Evolutionary conservation across 2,888 invertebrate genomes (phyloP), one percentile per base, ranked within the genome.

Genomic region (Magallana nippona): DNA sequence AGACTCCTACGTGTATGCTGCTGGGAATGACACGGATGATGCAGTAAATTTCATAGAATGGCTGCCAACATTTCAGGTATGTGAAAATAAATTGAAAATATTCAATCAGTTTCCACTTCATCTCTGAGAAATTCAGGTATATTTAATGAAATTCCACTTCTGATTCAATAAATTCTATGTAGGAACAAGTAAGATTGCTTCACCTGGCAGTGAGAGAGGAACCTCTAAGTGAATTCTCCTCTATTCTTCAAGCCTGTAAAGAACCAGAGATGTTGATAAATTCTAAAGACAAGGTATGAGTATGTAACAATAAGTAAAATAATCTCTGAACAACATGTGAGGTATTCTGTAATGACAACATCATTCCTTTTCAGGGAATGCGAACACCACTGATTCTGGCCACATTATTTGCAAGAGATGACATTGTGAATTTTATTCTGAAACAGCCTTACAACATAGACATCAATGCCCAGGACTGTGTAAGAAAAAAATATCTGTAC

Each of bases 1-100:
- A 44, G 92, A 93, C 86, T 90, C 92, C 0, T 92, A 87, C 84
- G 91, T 93, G 44, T 93, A 91, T 86, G 92, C 93, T 5, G 88
- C 92, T 84, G 93, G 93, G 11, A 93, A 93, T 83, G 89, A 91
- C 19, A 90, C 92, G 55, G 90, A 91, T 82, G 91, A 91, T 55
- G 91, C 89, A 8, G 79, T 91, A 0, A 84, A 88, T 32, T 92
- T 92, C 86, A 85, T 89, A 10, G 85, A 91, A 79, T 86, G 89
- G 87, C 85, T 93, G 32, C 90, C 90, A 44, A 84, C 84, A 56
- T 91, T 91, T 83, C 87, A 90, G 89, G 92, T 92, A 86, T 81
- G 32, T 44, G 22, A 71, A 71, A 15, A 2, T 17, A 19, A 62
- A 56, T n/a, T 19, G 55, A 57, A 22, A 32, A 27, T 32, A 15